These are phyloP conservation scores for Trichomycterus rosablanca DNA, from an alignment of 2,113 vertebrate species.

Conservation along the genomic window DNA sequence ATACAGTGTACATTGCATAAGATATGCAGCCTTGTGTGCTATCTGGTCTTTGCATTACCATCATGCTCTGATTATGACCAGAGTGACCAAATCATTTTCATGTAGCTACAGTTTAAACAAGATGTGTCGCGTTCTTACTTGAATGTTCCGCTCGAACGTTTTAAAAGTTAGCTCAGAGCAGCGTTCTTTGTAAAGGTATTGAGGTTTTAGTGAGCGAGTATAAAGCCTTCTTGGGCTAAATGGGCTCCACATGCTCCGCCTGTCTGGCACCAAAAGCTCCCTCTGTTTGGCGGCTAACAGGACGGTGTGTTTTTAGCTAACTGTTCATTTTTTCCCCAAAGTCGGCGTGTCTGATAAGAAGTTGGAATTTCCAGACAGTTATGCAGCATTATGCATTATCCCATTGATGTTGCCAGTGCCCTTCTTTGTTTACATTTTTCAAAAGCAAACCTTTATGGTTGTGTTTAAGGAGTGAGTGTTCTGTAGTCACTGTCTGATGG, in stretches of 20 bases:
- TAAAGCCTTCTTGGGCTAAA: slow-evolving; percentile 49
- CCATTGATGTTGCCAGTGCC: too few species aligned
- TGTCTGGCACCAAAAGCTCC: slow-evolving; percentile 12
- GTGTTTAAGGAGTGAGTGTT: too few species aligned
- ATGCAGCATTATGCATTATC: neutral
- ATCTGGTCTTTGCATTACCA: neutral
- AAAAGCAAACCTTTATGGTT: too few species aligned
- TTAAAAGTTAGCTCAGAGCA: slow-evolving; percentile 40
- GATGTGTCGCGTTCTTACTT: slow-evolving; percentile 52
- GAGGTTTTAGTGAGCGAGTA: slow-evolving; percentile 49
- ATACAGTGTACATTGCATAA: too few species aligned
- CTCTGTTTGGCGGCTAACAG: slow-evolving; percentile 10
- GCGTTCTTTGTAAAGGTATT: slow-evolving; percentile 32
- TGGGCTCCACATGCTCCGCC: slow-evolving; percentile 55
- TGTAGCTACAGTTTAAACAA: slow-evolving; percentile 23
- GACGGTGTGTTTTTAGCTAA: slow-evolving; percentile 4
- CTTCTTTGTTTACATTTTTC: too few species aligned
- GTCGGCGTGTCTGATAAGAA: neutral
- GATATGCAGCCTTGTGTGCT: too few species aligned
- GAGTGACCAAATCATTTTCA: neutral
- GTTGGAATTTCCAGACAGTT: neutral
- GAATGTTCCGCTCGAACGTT: slow-evolving; percentile 59
- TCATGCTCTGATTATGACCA: neutral
- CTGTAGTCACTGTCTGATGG: too few species aligned
- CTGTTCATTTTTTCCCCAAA: neutral